Percentiles rank a stretch among this genome's conserved stretches.
These are phyloP conservation scores for Eurytoma adleriae DNA, from an alignment of 2,888 invertebrate species.

Conservation along the genomic window DNA sequence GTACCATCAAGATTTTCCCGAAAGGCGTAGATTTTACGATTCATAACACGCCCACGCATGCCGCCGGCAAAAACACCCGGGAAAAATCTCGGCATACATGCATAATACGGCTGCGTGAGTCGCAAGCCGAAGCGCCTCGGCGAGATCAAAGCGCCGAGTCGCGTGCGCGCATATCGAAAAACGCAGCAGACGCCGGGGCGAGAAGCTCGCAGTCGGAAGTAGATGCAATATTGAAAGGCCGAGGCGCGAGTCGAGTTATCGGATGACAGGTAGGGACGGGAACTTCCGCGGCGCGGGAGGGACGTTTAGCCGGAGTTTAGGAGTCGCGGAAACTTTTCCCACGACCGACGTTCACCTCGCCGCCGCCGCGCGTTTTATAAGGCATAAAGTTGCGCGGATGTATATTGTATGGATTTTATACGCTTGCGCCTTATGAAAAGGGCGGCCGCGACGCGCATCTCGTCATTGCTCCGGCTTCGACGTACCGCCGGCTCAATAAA, in stretches of 20 bases:
- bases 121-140: slow-evolving; percentile 55
- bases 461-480: slow-evolving; percentile 22
- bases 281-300: slow-evolving; percentile 16
- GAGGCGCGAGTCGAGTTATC: slow-evolving; percentile 58
- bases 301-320: slow-evolving; percentile 70
- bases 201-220: slow-evolving; percentile 55
- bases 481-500: slow-evolving; percentile 60
- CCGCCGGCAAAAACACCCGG: neutral
- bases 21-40: slow-evolving; percentile 46
- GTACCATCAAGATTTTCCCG: neutral
- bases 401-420: slow-evolving; percentile 52
- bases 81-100: slow-evolving; percentile 62
- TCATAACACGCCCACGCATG: slow-evolving; percentile 53
- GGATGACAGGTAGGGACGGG: slow-evolving; percentile 46
- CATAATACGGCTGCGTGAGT: slow-evolving; percentile 58
- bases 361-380: slow-evolving; percentile 64
- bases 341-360: slow-evolving; percentile 45
- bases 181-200: slow-evolving; percentile 49
- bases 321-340: slow-evolving; percentile 66
- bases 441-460: slow-evolving; percentile 13
- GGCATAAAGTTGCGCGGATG: slow-evolving; percentile 65
- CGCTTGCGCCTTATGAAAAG: slow-evolving; percentile 33
- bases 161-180: slow-evolving; percentile 42
- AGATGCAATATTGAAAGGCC: slow-evolving; percentile 63
- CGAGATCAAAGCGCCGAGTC: slow-evolving; percentile 59